A percentile compares a stretch with the other conserved stretches of the same genome.
Evolutionary conservation across 1,140 invertebrate genomes (phyloP).

Genomic region (Calosoma granatense): DNA sequence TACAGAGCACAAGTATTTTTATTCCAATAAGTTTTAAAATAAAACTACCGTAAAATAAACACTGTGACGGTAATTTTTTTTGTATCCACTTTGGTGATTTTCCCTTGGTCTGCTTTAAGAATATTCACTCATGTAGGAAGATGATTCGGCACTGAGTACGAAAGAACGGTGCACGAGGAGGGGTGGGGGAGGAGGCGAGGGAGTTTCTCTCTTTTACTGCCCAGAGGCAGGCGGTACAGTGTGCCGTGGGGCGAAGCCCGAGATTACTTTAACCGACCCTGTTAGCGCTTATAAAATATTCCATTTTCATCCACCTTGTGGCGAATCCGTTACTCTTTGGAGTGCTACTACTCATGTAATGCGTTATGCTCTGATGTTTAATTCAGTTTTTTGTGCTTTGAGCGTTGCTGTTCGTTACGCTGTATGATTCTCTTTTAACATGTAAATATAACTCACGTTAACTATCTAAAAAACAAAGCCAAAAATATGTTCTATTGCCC

Average conservation of each 20-base stretch:
- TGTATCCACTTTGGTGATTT: neutral
- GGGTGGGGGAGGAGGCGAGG: too few species aligned
- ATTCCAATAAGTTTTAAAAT: neutral
- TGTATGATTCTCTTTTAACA: neutral
- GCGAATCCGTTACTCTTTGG: neutral
- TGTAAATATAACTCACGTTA: neutral
- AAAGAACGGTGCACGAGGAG: too few species aligned
- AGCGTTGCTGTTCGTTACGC: neutral
- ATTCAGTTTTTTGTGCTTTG: slow-evolving; percentile 1
- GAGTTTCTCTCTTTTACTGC: too few species aligned
- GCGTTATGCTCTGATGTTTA: slow-evolving; percentile 3
- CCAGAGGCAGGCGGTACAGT: neutral
- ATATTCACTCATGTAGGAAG: too few species aligned
- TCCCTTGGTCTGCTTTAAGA: neutral
- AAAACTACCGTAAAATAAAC: neutral
- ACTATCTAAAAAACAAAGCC: neutral
- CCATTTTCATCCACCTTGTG: neutral
- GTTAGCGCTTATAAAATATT: slow-evolving; percentile 9
- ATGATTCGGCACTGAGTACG: too few species aligned
- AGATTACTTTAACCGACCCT: slow-evolving; percentile 6
- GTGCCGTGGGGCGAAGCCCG: neutral
- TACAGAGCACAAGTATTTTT: too few species aligned
- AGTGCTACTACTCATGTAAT: neutral
- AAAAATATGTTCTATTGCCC: neutral
- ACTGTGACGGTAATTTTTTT: neutral